Base-by-base conservation (phyloP, 1,140 invertebrate species). In the Dufourea novaeangliae region DNA sequence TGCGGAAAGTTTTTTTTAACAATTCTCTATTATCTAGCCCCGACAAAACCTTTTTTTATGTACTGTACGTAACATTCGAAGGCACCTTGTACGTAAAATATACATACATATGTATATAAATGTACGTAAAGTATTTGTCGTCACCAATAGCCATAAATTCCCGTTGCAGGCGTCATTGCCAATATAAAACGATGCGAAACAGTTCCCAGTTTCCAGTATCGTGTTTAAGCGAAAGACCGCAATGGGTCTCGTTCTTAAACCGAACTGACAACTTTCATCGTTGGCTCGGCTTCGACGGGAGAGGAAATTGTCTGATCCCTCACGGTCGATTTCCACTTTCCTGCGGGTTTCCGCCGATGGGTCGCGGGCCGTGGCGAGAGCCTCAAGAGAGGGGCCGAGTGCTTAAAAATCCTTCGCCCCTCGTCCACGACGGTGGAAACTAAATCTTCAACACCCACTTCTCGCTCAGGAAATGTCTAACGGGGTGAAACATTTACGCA, bases 361-460 rank as follows among this genome's bases (percentile, higher is more conserved):
- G 27, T 74, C 62, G 66, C n/a, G 41, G 8, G 11, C 69, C 62
- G 66, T 17, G 41, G 8, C 4, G 14, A 17, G 41, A 64, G 29
- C 32, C 41, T 44, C 44, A 29, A 46, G 32, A n/a, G n/a, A n/a
- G 10, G 62, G 54, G 56, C 29, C 27, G n/a, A 70, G 69, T 69
- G 73, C 80, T 82, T 83, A 78, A 83, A 82, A 83, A 83, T 82
- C 80, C 64, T 66, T 82, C 52, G 54, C 64, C 71, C 50, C 59
- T 56, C 41, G 56, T 20, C 39, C 63, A 8, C 59, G 27, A 29
- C 29, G 32, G 29, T 37, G 63, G 59, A 74, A 79, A 69, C 82
- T 82, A 79, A 82, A 83, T 82, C 80, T 69, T 50, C 44, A 56
- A 70, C 67, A 34, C 79, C 56, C 74, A 68, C 61, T 82, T 68